These are phyloP conservation scores for Lepidonotus clava DNA, from an alignment of 2,888 invertebrate genomes.

Conservation along the genomic window DNA sequence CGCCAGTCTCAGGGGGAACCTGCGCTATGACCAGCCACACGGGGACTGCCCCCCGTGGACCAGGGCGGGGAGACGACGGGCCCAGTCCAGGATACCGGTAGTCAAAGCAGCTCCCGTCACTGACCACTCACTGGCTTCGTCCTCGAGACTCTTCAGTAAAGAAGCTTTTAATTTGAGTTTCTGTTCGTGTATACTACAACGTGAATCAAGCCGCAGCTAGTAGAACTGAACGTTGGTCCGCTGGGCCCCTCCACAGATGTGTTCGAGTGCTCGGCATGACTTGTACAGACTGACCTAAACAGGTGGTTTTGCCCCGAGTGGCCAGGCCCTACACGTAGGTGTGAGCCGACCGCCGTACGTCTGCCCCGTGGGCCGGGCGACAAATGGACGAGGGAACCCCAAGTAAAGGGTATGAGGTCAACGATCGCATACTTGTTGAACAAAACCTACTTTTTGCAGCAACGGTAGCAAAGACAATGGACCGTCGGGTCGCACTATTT, in stretches of 20 bases:
- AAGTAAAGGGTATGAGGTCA: too few relatives aligned
- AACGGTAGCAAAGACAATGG: neutral
- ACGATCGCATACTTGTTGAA: neutral
- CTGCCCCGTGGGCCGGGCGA: too few relatives aligned
- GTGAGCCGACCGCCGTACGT: too few relatives aligned
- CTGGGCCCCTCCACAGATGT: neutral
- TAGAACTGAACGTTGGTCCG: neutral
- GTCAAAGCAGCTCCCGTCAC: neutral
- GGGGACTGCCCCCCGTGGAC: neutral
- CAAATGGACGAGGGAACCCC: too few relatives aligned
- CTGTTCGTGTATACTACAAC: neutral
- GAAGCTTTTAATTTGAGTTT: constrained; percentile 27
- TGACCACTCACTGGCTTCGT: too few relatives aligned
- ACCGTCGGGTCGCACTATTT: neutral
- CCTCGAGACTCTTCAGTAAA: neutral
- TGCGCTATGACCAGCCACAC: neutral
- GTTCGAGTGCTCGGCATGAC: neutral
- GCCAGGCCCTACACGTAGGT: too few relatives aligned
- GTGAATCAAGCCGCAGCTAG: constrained; percentile 10
- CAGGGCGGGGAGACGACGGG: too few relatives aligned
- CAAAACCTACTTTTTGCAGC: neutral
- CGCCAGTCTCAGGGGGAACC: neutral
- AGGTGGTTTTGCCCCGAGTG: too few relatives aligned
- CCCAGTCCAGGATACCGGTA: too few relatives aligned
- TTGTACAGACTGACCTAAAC: too few relatives aligned